Evolutionary conservation across 2,888 invertebrate genomes (phyloP).

Genomic region (Orchestes rusci): DNA sequence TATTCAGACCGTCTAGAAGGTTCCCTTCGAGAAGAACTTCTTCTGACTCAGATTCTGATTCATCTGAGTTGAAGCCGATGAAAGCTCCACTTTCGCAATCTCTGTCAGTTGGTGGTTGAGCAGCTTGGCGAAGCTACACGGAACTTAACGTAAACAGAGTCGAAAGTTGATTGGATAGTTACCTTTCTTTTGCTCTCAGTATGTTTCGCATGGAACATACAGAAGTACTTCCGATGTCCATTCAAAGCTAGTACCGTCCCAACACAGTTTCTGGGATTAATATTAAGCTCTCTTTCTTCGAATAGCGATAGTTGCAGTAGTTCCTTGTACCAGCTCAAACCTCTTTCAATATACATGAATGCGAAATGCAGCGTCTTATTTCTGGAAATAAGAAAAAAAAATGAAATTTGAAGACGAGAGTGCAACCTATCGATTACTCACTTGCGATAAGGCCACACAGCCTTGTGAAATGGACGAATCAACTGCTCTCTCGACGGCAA

Average conservation of each 20-base stretch:
- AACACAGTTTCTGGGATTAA: constrained; percentile 94
- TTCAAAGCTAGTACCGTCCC: constrained; percentile 94
- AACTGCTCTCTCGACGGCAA: constrained; percentile 79
- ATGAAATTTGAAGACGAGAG: background rate
- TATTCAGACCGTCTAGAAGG: constrained; percentile 83
- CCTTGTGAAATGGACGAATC: constrained; percentile 84
- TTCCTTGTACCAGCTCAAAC: constrained; percentile 88
- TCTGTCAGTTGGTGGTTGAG: constrained; percentile 8
- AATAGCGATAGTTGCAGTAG: constrained; percentile 81
- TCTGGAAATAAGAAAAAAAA: constrained; percentile 45
- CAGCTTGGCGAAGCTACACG: background rate
- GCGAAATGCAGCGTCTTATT: constrained; percentile 96
- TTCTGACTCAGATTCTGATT: constrained; percentile 50
- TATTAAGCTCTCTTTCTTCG: constrained; percentile 72
- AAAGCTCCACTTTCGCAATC: constrained; percentile 80
- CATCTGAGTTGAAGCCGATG: constrained; percentile 68
- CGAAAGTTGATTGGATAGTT: background rate
- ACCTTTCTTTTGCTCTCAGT: constrained; percentile 57
- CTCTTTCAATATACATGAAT: constrained; percentile 86
- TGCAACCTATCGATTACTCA: constrained; percentile 45
- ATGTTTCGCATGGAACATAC: constrained; percentile 97
- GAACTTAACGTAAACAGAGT: background rate
- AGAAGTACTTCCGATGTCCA: constrained; percentile 95
- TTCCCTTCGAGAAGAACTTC: constrained; percentile 46
- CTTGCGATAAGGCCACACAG: constrained; percentile 95